Evolutionary conservation across 2,797 vertebrate species (phyloP).

Genomic region (Iguana delicatissima): DNA sequence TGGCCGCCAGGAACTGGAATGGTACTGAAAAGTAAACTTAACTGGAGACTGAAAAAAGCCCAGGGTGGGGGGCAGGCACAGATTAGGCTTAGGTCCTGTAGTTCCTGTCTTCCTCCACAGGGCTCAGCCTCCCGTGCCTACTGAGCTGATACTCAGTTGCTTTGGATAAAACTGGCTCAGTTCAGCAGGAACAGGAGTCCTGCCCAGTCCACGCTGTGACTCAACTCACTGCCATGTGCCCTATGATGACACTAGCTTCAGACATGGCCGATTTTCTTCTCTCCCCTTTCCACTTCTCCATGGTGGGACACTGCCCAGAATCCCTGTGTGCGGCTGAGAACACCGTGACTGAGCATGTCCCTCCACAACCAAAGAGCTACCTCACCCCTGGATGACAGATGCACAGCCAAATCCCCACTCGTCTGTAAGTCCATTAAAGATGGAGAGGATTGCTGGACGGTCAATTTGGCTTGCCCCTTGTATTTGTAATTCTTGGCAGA

Average conservation of each 20-base stretch:
- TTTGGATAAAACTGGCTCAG: constrained; percentile 89
- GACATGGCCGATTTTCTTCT: neutral
- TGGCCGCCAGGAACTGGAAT: neutral
- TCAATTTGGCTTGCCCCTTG: neutral
- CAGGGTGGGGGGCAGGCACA: neutral
- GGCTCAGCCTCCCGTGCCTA: constrained; percentile 94
- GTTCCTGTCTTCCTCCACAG: constrained; percentile 48
- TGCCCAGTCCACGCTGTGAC: constrained; percentile 31
- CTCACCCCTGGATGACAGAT: neutral
- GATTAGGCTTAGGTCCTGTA: neutral
- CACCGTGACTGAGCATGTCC: neutral
- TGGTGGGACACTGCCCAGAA: neutral
- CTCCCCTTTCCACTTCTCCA: neutral
- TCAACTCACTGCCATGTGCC: neutral
- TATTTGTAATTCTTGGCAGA: neutral
- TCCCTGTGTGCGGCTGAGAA: neutral
- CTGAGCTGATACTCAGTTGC: constrained; percentile 98
- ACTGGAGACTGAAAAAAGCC: neutral
- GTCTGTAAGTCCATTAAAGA: too few species aligned
- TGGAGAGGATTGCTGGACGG: too few species aligned
- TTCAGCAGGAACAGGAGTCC: constrained; percentile 93
- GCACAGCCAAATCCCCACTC: neutral
- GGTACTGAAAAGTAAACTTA: neutral
- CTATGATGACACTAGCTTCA: neutral
- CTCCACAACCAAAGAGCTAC: neutral